phyloP scores from a whole-genome alignment of 1,140 invertebrate genomes.

The Holcopasites calliopsidis region DNA sequence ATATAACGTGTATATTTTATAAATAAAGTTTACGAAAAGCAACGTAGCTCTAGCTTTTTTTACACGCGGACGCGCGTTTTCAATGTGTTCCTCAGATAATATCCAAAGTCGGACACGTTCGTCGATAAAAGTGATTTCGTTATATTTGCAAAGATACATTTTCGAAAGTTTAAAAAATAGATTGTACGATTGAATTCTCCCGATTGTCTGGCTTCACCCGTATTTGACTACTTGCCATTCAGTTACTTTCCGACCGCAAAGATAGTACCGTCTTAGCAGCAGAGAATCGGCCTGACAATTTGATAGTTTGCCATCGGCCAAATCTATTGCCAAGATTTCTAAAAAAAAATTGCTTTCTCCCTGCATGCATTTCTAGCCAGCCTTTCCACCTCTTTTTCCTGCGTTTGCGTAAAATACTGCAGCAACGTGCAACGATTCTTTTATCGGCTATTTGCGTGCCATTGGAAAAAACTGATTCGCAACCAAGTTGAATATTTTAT shows the following conservation, averaged over 20 bases:
- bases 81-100: not conserved
- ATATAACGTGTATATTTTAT: no score
- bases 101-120: no score
- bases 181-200: no score
- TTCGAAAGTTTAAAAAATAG: no score
- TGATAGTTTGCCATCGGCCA: slow-evolving; percentile 32
- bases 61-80: no score
- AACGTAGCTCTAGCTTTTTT: not conserved
- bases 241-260: not conserved
- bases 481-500: not conserved
- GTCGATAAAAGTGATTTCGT: not conserved
- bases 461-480: not conserved
- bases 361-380: not conserved
- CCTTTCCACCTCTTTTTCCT: slow-evolving; percentile 15
- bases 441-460: not conserved
- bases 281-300: slow-evolving; percentile 18
- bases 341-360: slow-evolving; percentile 43
- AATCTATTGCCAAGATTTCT: slow-evolving; percentile 42
- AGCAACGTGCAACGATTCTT: slow-evolving; percentile 35
- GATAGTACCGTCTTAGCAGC: no score
- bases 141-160: no score
- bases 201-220: no score
- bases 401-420: slow-evolving; percentile 37
- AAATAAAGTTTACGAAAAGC: slow-evolving; percentile 9
- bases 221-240: not conserved